Base-by-base conservation (phyloP, 1,140 invertebrate species). In the Drosophila lini region DNA sequence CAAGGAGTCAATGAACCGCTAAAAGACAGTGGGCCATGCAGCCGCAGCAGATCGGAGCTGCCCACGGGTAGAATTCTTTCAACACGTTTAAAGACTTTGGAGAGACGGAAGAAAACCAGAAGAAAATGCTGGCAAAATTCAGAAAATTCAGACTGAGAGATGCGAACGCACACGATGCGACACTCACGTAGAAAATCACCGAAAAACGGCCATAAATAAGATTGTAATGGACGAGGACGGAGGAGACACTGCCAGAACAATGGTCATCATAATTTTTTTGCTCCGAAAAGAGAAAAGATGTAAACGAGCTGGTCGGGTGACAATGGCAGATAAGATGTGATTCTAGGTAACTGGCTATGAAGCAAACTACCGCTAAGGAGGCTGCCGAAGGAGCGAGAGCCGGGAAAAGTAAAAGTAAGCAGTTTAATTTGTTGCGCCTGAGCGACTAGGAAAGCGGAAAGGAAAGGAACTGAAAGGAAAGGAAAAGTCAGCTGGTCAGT, bases 391-490 rank as follows among this genome's bases (percentile, higher is more conserved):
- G 32, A 41, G 34, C 25, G 59, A 34, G 55, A 34, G 25, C 56
- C 41, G 16, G 50, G 36, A 83, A 80, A 85, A 85, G 81, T 85
- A 85, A 85, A 81, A 85, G 81, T 85, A 85, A 85, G 81, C 68
- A 74, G 80, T 85, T 84, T 81, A 59, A 85, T 85, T 85, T 86
- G 81, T 65, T 85, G 57, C 82, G 81, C 81, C 64, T 75, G 67
- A 47, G 13, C 48, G 67, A 40, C 53, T 64, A 10, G 59, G 58
- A 81, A 85, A 85, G 78, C 68, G 69, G 67, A 71, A 71, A 50
- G 52, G 69, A 73, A 63, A 53, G 19, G 50, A 40, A 69, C n/a
- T 11, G 48, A 50, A 71, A 19, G 31, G 44, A 73, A 63, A 50
- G 15, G 41, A 50, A 85, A 78, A 85, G 74, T 85, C 81, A 85